Evolutionary conservation across 53 echinoderm and acorn worm genomes (phyloP).

Genomic region (Mesocentrotus franciscanus): DNA sequence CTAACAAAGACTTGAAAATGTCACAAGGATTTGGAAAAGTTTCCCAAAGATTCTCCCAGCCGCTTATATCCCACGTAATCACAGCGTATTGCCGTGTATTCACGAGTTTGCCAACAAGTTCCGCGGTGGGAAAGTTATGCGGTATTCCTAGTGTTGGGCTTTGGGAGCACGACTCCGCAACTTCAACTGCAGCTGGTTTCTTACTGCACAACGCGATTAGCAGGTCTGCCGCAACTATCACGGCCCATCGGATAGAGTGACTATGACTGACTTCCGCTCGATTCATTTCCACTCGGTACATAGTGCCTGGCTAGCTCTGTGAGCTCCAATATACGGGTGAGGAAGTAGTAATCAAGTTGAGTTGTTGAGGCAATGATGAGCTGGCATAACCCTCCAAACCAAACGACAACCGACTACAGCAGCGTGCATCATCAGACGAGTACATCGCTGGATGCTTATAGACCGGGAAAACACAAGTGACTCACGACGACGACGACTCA

Average conservation of each 20-base stretch:
- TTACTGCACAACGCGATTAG: conserved; percentile 56
- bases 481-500: not conserved
- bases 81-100: conserved; percentile 35
- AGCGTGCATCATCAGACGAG: conserved; percentile 18
- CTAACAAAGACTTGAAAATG: not conserved
- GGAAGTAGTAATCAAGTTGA: conserved; percentile 64
- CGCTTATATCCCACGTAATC: conserved; percentile 45
- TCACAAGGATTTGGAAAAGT: conserved; percentile 10
- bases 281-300: conserved; percentile 63
- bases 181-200: conserved; percentile 26
- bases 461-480: not conserved
- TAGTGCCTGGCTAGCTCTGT: conserved; percentile 64
- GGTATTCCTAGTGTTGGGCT: conserved; percentile 41
- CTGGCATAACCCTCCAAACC: conserved; percentile 56
- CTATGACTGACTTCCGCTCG: conserved; percentile 64
- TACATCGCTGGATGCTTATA: conserved; percentile 19
- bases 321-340: conserved; percentile 46
- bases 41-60: not conserved
- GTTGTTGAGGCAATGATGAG: conserved; percentile 57
- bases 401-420: conserved; percentile 8
- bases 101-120: conserved; percentile 40
- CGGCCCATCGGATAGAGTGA: conserved; percentile 63
- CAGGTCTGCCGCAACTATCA: conserved; percentile 56
- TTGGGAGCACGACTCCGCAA: conserved; percentile 27
- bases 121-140: conserved; percentile 53